These are phyloP conservation scores for Chironex yamaguchii DNA, from an alignment of 30 jellyfish, hydroid and myxozoan species.

Conservation along the genomic window DNA sequence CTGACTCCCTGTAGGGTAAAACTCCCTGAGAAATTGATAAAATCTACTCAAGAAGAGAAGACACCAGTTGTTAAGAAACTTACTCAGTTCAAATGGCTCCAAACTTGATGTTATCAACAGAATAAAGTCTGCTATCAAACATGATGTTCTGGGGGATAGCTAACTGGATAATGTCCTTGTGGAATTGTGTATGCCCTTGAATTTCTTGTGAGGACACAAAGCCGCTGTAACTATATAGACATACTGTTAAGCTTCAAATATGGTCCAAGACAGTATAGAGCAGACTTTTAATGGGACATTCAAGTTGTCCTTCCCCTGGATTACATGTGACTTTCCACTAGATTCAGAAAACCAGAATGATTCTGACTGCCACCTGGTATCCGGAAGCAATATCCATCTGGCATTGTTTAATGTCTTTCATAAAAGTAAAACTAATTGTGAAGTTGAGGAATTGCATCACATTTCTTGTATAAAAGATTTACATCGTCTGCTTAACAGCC, in stretches of 20 bases:
- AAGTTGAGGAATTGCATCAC: slow-evolving; percentile 45
- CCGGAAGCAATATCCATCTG: slow-evolving; percentile 39
- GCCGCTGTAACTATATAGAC: slow-evolving; percentile 60
- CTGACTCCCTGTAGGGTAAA: no score
- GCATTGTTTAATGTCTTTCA: slow-evolving; percentile 62
- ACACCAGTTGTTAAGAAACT: no score
- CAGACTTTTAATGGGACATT: neutral
- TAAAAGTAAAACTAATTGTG: slow-evolving; percentile 28
- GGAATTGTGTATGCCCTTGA: slow-evolving; percentile 49
- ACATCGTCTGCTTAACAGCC: slow-evolving; percentile 44
- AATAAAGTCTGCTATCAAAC: neutral
- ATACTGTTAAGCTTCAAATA: slow-evolving; percentile 36
- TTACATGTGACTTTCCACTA: neutral
- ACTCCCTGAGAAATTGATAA: no score
- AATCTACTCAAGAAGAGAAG: no score
- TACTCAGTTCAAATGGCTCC: neutral
- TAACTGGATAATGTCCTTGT: slow-evolving; percentile 36
- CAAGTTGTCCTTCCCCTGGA: slow-evolving; percentile 43
- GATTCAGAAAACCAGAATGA: neutral
- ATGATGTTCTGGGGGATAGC: slow-evolving; percentile 64
- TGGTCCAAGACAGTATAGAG: neutral
- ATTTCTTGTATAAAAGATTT: slow-evolving; percentile 43
- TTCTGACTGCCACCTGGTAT: slow-evolving; percentile 55
- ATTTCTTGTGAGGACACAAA: slow-evolving; percentile 48
- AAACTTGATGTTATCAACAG: neutral